These are phyloP conservation scores for Seira ritae DNA, from an alignment of 2,888 invertebrate species.

Conservation along the genomic window DNA sequence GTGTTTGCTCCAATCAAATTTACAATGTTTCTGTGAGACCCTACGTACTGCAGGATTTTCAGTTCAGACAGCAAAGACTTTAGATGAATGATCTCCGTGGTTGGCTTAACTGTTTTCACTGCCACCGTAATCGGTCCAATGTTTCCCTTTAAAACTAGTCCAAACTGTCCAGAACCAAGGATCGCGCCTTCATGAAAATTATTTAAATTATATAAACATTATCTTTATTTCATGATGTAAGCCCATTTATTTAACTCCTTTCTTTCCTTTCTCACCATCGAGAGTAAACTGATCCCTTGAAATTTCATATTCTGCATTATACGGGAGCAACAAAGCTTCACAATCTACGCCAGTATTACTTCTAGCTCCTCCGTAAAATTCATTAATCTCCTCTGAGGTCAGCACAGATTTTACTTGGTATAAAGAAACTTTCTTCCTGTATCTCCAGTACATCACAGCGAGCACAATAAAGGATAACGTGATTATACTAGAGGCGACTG, in stretches of 20 bases:
- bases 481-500: background rate
- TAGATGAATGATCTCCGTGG: conserved; percentile 36
- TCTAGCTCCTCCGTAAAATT: conserved; percentile 40
- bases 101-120: conserved; percentile 51
- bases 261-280: conserved; percentile 24
- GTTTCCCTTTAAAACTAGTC: conserved; percentile 41
- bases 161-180: conserved; percentile 56
- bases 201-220: too few relatives aligned
- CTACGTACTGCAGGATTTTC: conserved; percentile 52
- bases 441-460: conserved; percentile 27
- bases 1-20: conserved; percentile 58
- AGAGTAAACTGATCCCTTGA: background rate
- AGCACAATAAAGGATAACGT: background rate
- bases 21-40: conserved; percentile 44
- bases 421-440: conserved; percentile 8
- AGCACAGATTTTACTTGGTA: too few relatives aligned
- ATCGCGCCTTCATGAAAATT: conserved; percentile 31
- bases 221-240: too few relatives aligned
- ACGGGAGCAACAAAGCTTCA: conserved; percentile 36
- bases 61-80: conserved; percentile 49
- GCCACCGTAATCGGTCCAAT: conserved; percentile 34
- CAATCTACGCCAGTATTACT: background rate
- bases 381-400: conserved; percentile 32
- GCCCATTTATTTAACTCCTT: too few relatives aligned
- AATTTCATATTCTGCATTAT: conserved; percentile 45